phyloP scores from a whole-genome alignment of 2,113 vertebrate genomes.

The Menura novaehollandiae region DNA sequence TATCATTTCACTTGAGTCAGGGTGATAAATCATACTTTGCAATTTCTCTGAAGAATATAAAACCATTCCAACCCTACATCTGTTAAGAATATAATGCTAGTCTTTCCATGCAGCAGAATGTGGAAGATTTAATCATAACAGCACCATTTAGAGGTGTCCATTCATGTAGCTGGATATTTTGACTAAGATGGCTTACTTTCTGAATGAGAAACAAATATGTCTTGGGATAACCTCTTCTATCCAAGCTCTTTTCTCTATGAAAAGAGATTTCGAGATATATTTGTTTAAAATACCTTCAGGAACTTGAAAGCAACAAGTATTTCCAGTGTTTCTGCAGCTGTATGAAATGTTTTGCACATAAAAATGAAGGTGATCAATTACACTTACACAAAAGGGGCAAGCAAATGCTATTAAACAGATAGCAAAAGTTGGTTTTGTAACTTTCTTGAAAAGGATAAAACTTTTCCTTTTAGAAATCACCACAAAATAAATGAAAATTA shows the following conservation, averaged over 20 bases:
- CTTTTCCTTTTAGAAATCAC: not conserved
- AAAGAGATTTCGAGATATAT: not conserved
- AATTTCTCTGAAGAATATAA: slow-evolving; percentile 1
- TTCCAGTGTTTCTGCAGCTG: slow-evolving; percentile 1
- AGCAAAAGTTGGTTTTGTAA: not conserved
- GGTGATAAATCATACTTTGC: slow-evolving; percentile 1
- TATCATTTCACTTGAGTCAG: not conserved
- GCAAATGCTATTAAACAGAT: not conserved
- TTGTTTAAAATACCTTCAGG: not conserved
- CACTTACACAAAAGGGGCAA: not conserved
- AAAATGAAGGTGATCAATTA: not conserved
- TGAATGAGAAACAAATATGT: not conserved
- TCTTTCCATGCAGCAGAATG: not conserved
- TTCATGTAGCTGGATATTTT: not conserved
- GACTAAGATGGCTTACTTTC: not conserved
- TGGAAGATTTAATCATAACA: not conserved
- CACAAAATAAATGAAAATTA: not conserved
- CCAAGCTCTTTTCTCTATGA: not conserved
- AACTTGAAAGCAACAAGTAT: not conserved
- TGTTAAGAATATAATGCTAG: slow-evolving; percentile 4
- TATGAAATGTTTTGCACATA: not conserved
- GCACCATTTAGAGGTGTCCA: not conserved
- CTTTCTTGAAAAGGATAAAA: not conserved
- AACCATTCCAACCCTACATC: not conserved
- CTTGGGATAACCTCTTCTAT: not conserved